These are phyloP conservation scores for Noctua fimbriata DNA, from an alignment of 2,888 invertebrate species.

Conservation along the genomic window DNA sequence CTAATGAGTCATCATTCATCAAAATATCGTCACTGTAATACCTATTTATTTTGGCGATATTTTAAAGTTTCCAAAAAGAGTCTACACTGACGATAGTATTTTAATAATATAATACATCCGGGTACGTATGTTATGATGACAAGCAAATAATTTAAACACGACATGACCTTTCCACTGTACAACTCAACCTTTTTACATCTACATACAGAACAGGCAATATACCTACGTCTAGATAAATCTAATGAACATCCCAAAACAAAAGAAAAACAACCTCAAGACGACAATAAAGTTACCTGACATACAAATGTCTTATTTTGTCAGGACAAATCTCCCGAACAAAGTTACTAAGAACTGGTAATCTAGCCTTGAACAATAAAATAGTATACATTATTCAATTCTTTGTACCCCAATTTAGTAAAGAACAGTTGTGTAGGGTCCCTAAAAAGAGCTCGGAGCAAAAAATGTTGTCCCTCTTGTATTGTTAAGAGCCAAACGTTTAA, in stretches of 20 bases:
- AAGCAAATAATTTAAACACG: no score
- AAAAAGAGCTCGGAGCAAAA: constrained; percentile 71
- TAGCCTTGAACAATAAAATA: constrained; percentile 47
- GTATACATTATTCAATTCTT: constrained; percentile 63
- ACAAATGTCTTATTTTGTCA: constrained; percentile 32
- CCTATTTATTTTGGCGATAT: background rate
- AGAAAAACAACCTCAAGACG: constrained; percentile 6
- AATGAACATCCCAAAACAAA: constrained; percentile 16
- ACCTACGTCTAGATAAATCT: constrained; percentile 19
- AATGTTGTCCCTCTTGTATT: constrained; percentile 74
- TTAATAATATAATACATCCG: background rate
- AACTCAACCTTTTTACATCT: background rate
- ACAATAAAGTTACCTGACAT: constrained; percentile 36
- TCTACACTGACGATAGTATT: background rate
- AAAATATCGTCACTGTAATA: background rate
- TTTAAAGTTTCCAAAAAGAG: background rate
- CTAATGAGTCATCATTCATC: background rate
- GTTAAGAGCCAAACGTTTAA: constrained; percentile 76
- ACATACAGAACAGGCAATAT: background rate
- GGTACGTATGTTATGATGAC: background rate
- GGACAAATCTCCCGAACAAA: constrained; percentile 26
- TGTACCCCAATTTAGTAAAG: constrained; percentile 59
- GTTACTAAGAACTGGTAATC: constrained; percentile 40
- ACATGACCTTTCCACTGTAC: no score
- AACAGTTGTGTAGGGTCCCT: constrained; percentile 47